phyloP scores from a whole-genome alignment of 2,888 invertebrate genomes.

The Tetragonisca angustula region DNA sequence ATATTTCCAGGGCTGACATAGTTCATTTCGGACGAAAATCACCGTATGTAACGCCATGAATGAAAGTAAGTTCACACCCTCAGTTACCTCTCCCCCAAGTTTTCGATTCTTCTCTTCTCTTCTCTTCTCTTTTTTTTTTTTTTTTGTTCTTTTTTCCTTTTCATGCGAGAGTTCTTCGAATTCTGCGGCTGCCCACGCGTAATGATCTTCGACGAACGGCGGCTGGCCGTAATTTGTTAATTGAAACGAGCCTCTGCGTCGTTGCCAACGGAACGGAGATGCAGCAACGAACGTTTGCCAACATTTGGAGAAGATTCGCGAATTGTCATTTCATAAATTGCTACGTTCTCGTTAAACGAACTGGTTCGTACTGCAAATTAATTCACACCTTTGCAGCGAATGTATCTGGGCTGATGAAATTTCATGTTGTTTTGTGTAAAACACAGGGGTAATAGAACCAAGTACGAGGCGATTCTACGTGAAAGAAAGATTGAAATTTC shows the following conservation, averaged over 20 bases:
- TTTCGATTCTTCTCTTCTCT: not conserved
- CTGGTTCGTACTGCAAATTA: too few species aligned
- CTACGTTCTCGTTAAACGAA: too few species aligned
- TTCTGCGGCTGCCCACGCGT: not conserved
- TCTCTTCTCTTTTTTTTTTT: too few species aligned
- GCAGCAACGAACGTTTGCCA: not conserved
- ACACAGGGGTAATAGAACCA: not conserved
- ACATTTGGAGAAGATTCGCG: too few species aligned
- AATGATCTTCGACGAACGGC: conserved; percentile 5
- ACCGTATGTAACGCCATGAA: conserved; percentile 10
- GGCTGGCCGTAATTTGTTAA: conserved; percentile 35
- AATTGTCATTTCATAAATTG: too few species aligned
- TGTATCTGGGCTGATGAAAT: not conserved
- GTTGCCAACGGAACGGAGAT: not conserved
- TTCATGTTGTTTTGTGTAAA: not conserved
- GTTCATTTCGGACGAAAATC: conserved; percentile 37
- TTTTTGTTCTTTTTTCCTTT: not conserved
- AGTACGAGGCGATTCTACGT: too few species aligned
- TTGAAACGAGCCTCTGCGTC: conserved; percentile 9
- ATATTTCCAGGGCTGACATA: conserved; percentile 16
- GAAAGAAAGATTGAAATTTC: too few species aligned
- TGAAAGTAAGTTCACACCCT: not conserved
- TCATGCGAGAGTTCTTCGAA: not conserved
- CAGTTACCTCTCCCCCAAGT: not conserved
- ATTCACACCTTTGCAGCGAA: too few species aligned